A percentile compares a stretch with the other conserved stretches of the same genome.
Evolutionary conservation across 2,113 vertebrate species (phyloP).

Genomic region (Myrmophylax atrothorax): DNA sequence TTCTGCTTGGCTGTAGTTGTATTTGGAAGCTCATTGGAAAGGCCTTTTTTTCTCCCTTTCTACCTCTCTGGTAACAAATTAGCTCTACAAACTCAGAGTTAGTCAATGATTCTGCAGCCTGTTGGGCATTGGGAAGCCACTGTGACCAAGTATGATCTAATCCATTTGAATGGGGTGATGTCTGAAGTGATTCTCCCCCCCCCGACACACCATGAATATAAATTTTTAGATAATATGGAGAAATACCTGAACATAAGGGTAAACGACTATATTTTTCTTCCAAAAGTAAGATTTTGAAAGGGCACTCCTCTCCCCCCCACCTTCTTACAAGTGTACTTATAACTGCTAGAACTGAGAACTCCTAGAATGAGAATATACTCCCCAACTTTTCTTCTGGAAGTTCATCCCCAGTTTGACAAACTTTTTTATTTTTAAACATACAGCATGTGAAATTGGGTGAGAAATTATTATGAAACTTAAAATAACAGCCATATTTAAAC

Average conservation of each 20-base stretch:
- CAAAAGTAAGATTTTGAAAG: not conserved
- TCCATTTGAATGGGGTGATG: not conserved
- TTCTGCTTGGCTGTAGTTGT: not conserved
- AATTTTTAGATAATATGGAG: not conserved
- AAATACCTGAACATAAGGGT: not conserved
- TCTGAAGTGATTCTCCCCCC: not conserved
- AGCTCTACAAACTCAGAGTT: not conserved
- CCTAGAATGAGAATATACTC: not conserved
- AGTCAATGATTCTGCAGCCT: not conserved
- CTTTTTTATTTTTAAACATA: not conserved
- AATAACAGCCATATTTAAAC: not conserved
- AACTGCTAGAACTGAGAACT: not conserved
- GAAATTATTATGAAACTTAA: not conserved
- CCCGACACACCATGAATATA: no score
- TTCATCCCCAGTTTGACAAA: not conserved
- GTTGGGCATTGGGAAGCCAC: not conserved
- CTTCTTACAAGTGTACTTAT: accelerated
- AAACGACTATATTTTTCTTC: not conserved
- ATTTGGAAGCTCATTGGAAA: not conserved
- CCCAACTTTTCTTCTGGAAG: not conserved
- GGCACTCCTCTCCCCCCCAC: accelerated
- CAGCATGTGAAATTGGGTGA: not conserved
- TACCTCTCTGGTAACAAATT: not conserved
- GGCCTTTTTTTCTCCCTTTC: accelerated
- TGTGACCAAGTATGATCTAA: not conserved